Base-by-base conservation (phyloP, 1,140 invertebrate species). In the Penaeus vannamei region DNA sequence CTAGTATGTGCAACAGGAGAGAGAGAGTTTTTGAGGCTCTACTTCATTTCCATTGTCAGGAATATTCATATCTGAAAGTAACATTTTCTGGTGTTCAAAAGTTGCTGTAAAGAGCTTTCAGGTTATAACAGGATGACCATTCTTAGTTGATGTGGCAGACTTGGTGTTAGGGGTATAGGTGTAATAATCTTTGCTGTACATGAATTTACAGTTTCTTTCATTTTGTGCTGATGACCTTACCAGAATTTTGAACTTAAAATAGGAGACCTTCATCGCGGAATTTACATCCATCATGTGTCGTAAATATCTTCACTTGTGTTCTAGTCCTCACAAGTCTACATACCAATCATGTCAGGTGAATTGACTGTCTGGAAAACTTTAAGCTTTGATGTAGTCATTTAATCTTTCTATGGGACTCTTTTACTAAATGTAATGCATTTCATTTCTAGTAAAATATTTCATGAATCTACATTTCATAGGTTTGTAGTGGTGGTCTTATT, bases 121-220 rank as follows among this genome's bases (percentile, higher is more conserved):
- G 66, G 36, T 69, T 79, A 22, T 23, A 29, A 79, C 76, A 23
- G 46, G 76, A 79, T 79, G 81, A 83, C 81, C 36, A 26, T 42
- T 82, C 42, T 90, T 85, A 90, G 88, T 90, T 83, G 88, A 90
- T 90, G 88, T 90, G 88, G 79, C 88, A 90, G 79, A 86, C 84
- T 90, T 90, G 84, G 83, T 90, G 88, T 90, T 90, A 90, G 88
- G 88, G 88, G 88, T 85, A 32, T 90, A 90, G 88, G 88, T 90
- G 88, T 86, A 72, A 72, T 32, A 85, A 82, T 81, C 79, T 90
- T 90, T 90, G 84, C 88, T 90, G 88, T 90, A 90, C 23, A 90
- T 85, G 88, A 85, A 84, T 84, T 84, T 84, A 84, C 72, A 89
- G 42, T 84, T 88, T 64, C 85, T 86, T 90, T 85, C 84, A 69